Percentiles rank a stretch among this genome's conserved stretches.
Evolutionary conservation across 2,113 vertebrate genomes (phyloP).

Genomic region (Sphyrna mokarran): DNA sequence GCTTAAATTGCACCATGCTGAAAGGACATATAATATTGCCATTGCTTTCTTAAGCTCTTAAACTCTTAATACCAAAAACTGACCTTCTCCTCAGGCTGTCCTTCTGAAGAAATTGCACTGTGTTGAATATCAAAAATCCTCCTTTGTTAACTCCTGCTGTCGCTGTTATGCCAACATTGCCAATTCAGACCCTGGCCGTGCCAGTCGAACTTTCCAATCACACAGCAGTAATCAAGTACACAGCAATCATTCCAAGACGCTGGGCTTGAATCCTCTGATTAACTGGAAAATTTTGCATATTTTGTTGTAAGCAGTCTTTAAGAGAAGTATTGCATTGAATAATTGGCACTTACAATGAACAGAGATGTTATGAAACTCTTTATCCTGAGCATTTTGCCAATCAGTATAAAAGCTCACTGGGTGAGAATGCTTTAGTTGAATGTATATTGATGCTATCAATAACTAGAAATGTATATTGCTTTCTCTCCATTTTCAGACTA

Average conservation of each 20-base stretch:
- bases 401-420: background rate
- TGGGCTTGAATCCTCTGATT: background rate
- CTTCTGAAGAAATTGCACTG: background rate
- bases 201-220: background rate
- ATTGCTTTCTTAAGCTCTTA: background rate
- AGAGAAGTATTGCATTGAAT: background rate
- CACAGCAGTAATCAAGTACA: background rate
- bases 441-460: background rate
- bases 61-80: background rate
- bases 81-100: background rate
- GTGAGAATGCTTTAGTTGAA: background rate
- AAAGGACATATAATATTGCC: background rate
- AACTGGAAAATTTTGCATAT: background rate
- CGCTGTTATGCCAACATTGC: background rate
- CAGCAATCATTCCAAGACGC: background rate
- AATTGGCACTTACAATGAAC: background rate
- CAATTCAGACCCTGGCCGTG: background rate
- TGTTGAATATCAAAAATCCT: background rate
- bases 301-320: background rate
- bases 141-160: background rate
- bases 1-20: background rate
- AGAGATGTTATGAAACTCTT: background rate
- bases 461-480: background rate
- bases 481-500: background rate
- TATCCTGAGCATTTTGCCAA: background rate